Evolutionary conservation across 2,113 vertebrate species (phyloP).

Genomic region (Chionomys nivalis): DNA sequence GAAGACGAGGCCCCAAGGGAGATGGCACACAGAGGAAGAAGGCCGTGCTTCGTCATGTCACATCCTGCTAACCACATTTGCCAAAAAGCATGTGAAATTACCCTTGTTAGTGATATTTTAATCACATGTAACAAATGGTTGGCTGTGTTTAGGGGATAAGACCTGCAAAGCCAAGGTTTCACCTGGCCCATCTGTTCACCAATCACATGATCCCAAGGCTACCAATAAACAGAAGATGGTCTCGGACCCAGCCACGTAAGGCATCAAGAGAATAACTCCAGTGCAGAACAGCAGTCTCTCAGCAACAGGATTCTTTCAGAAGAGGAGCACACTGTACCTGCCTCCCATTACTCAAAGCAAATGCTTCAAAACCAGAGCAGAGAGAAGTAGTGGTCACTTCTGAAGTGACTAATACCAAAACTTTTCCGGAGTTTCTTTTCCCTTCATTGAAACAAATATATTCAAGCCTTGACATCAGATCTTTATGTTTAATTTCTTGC

Average conservation of each 20-base stretch:
- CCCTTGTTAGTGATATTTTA: constrained; percentile 76
- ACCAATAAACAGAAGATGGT: constrained; percentile 46
- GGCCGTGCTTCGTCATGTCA: constrained; percentile 65
- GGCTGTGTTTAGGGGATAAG: constrained; percentile 63
- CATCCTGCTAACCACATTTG: constrained; percentile 78
- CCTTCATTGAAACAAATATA: constrained; percentile 51
- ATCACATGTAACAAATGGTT: constrained; percentile 69
- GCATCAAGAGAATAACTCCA: constrained; percentile 29
- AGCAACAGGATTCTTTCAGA: constrained; percentile 53
- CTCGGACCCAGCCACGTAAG: constrained; percentile 48
- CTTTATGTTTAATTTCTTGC: neutral
- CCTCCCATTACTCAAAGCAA: neutral
- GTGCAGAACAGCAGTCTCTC: neutral
- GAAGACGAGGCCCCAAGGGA: constrained; percentile 79
- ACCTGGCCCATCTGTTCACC: constrained; percentile 77
- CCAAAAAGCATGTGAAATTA: constrained; percentile 80
- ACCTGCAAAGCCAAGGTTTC: constrained; percentile 70
- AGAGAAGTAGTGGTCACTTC: constrained; percentile 21
- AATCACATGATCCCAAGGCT: constrained; percentile 63
- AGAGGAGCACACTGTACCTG: neutral
- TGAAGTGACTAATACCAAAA: constrained; percentile 24
- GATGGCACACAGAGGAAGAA: constrained; percentile 70
- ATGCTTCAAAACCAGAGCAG: constrained; percentile 6
- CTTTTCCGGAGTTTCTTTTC: neutral
- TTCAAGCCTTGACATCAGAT: constrained; percentile 31